A percentile compares a stretch with the other conserved stretches of the same genome.
Conservation (phyloP, 2,888 invertebrate genomes). For the Macrosiphum euphorbiae region DNA sequence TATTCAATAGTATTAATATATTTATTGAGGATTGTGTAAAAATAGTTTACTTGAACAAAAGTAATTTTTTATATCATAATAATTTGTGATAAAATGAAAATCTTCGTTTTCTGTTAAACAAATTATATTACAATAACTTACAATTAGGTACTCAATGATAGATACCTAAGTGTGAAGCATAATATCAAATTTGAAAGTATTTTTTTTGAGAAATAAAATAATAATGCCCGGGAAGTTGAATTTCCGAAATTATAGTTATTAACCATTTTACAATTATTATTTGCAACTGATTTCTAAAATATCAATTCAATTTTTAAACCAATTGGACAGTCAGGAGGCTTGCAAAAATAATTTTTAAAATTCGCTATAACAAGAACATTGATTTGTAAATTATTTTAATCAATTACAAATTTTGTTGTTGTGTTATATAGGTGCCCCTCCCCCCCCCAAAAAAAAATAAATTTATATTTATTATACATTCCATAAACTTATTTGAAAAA, state of each 20-base stretch:
- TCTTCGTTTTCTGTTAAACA: neutral
- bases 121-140: neutral
- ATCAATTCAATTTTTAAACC: neutral
- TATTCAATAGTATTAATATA: neutral
- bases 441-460: too few species aligned
- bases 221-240: neutral
- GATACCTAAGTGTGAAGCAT: neutral
- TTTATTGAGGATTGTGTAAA: neutral
- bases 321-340: neutral
- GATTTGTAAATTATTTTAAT: too few species aligned
- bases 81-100: neutral
- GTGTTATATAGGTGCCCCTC: too few species aligned
- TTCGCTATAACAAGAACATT: too few species aligned
- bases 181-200: neutral
- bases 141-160: neutral
- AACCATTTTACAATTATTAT: neutral
- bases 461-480: too few species aligned
- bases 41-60: too few species aligned
- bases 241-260: neutral
- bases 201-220: too few species aligned
- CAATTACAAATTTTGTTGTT: too few species aligned
- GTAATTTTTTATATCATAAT: neutral
- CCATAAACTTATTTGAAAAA: too few species aligned
- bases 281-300: neutral
- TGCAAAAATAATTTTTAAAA: neutral